phyloP scores from a whole-genome alignment of 2,888 invertebrate species.

The Phyllotreta cruciferae region DNA sequence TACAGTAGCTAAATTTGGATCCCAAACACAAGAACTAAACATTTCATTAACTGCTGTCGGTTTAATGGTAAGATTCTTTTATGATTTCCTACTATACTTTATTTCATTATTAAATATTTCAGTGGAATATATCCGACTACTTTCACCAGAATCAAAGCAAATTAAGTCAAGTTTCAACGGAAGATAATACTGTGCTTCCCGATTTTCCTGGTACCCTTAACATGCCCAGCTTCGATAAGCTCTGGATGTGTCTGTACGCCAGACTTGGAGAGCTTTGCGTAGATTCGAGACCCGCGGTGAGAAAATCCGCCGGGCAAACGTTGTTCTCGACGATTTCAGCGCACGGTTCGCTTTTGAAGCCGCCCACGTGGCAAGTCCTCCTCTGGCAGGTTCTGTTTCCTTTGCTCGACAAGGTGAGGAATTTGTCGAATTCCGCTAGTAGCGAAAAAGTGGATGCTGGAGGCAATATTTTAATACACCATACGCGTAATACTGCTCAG shows the following conservation, averaged over 20 bases:
- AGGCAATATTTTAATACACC: conserved; percentile 94
- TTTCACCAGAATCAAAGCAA: conserved; percentile 94
- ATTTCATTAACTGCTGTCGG: conserved; percentile 97
- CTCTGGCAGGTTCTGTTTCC: conserved; percentile 97
- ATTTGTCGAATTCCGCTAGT: conserved; percentile 73
- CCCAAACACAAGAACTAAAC: conserved; percentile 95
- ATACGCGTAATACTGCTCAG: conserved; percentile 96
- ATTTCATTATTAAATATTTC: conserved; percentile 36
- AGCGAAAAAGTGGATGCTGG: conserved; percentile 87
- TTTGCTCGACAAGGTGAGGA: conserved; percentile 88
- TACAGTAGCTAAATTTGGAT: conserved; percentile 94
- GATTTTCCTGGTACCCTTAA: conserved; percentile 84
- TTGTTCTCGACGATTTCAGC: conserved; percentile 97
- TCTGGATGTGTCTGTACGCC: conserved; percentile 96
- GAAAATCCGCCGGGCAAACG: conserved; percentile 97
- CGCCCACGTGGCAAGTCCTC: conserved; percentile 92
- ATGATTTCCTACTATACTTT: neutral
- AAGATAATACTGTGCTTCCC: conserved; percentile 79
- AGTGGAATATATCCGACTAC: conserved; percentile 99
- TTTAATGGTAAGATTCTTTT: conserved; percentile 73
- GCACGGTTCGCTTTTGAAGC: conserved; percentile 87
- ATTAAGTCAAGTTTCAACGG: conserved; percentile 74
- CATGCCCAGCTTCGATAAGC: conserved; percentile 87
- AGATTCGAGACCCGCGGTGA: conserved; percentile 92
- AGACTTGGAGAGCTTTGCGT: conserved; percentile 91